phyloP scores from a whole-genome alignment of 2,113 vertebrate genomes.

The Melanerpes aurifrons region DNA sequence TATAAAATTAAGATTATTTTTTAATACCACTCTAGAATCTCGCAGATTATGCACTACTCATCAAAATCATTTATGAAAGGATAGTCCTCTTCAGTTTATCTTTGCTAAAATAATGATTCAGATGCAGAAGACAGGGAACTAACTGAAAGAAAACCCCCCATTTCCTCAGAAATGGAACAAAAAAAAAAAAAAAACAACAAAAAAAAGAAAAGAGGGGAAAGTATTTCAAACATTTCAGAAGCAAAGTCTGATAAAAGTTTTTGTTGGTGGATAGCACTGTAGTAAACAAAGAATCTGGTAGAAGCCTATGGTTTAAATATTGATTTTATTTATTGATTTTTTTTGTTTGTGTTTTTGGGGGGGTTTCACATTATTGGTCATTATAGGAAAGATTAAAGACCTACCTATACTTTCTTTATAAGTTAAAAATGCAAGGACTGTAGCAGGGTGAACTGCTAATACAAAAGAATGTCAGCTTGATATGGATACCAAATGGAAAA shows the following conservation, averaged over 20 bases:
- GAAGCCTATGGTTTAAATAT: not conserved
- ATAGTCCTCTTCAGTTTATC: not conserved
- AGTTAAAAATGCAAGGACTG: not conserved
- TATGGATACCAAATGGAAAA: not conserved
- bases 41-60: not conserved
- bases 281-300: not conserved
- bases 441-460: not conserved
- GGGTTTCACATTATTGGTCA: not conserved
- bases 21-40: not conserved
- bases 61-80: not conserved
- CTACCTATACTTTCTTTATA: not conserved
- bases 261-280: not conserved
- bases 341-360: no score
- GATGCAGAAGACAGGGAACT: not conserved
- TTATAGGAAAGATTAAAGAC: not conserved
- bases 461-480: not conserved
- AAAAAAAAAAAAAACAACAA: no score
- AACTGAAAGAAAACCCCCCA: not conserved
- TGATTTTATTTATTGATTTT: not conserved
- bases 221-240: not conserved
- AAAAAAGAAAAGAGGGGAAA: accelerated
- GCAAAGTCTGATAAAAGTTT: not conserved
- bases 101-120: not conserved
- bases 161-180: not conserved
- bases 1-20: not conserved